Conservation (phyloP, 2,113 vertebrate species). For the Saccopteryx bilineata region DNA sequence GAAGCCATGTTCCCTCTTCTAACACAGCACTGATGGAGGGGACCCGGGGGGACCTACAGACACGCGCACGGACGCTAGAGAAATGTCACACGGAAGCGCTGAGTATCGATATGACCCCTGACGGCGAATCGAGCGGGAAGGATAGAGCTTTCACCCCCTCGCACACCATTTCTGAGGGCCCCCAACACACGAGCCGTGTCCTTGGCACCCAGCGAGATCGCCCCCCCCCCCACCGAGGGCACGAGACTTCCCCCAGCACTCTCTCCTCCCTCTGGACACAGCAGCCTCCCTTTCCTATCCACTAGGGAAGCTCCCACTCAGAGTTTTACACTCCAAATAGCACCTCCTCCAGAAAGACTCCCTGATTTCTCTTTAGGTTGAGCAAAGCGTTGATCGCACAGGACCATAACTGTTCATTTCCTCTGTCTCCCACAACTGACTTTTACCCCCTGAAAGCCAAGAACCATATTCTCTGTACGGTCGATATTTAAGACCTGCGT, state of each 20-base stretch:
- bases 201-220: background rate
- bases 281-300: background rate
- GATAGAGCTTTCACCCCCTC: fast-evolving
- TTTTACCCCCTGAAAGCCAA: background rate
- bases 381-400: background rate
- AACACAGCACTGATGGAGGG: fast-evolving
- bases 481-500: no score
- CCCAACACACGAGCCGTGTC: fast-evolving
- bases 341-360: background rate
- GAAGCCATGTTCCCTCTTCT: background rate
- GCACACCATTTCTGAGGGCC: fast-evolving
- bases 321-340: fast-evolving
- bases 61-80: fast-evolving
- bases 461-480: background rate
- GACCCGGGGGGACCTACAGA: background rate
- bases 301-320: fast-evolving
- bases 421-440: background rate
- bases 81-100: fast-evolving
- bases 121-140: fast-evolving
- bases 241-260: fast-evolving
- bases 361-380: background rate
- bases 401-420: fast-evolving
- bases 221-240: background rate
- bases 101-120: fast-evolving
- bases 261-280: no score